phyloP scores from a whole-genome alignment of 2,797 vertebrate genomes.

The Heteromormyrus szaboi region DNA sequence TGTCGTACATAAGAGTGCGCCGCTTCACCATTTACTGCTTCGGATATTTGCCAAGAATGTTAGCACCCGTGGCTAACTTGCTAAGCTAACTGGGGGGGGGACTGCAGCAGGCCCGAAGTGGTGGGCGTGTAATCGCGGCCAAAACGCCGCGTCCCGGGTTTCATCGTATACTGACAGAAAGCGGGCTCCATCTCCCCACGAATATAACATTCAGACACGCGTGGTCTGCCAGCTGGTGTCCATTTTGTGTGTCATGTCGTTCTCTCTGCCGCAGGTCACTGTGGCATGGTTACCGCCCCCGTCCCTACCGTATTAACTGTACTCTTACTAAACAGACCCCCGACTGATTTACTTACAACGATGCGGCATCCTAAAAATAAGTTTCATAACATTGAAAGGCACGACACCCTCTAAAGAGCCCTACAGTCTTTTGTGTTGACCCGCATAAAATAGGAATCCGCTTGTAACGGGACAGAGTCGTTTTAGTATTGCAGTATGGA shows the following conservation, averaged over 20 bases:
- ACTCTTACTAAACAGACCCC: neutral
- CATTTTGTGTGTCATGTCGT: neutral
- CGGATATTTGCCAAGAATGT: neutral
- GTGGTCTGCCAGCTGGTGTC: neutral
- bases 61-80: neutral
- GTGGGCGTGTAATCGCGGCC: slow-evolving; percentile 1
- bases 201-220: neutral
- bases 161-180: neutral
- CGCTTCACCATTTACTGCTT: neutral
- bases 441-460: neutral
- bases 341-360: neutral
- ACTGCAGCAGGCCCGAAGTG: neutral
- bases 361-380: neutral
- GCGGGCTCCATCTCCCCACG: neutral
- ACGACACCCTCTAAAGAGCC: neutral
- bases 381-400: neutral
- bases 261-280: neutral
- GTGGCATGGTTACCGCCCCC: neutral
- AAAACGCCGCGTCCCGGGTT: neutral
- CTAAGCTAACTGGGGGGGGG: neutral
- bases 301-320: neutral
- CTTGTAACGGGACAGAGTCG: neutral
- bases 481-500: neutral
- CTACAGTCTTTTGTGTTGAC: neutral
- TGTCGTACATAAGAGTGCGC: neutral